Evolutionary conservation across 1,140 invertebrate genomes (phyloP), one percentile per base, ranked within the genome.

Genomic region (Drosophila quadrilineata): DNA sequence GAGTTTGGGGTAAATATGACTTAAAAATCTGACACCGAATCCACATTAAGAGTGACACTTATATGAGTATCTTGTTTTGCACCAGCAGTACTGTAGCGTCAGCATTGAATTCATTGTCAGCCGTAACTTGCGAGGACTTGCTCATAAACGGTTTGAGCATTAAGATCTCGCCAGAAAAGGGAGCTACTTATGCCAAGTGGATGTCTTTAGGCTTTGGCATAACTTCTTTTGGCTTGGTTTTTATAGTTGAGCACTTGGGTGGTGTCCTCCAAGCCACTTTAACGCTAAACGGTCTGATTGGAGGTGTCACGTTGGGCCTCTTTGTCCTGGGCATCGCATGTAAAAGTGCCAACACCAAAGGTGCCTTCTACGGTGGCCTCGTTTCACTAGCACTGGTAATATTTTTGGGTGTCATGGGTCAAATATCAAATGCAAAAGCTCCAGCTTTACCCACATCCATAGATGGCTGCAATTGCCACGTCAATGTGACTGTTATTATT

Each of bases 241-340:
- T 97, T 77, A 90, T 96, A 0, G 95, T 96, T 0, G 94, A 95
- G 76, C 92, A 93, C 70, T 89, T 97, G 16, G 96, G 96, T 0
- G 94, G 95, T 9, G 93, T 97, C 6, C 91, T 97, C 24, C 94
- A 98, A 90, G 94, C 96, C 0, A 95, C 96, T 0, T 88, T 97
- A 0, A 96, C 95, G 3, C 94, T 97, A 43, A 97, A 97, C 84
- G 96, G 96, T 0, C 94, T 97, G 76, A 94, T 97, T 2, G 95
- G 96, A 2, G 96, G 96, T 10, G 94, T 97, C 0, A 93, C 96
- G 1, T 88, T 97, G 2, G 96, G 96, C 1, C 89, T 97, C 2
- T 98, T 98, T 86, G 94, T 95, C 0, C 88, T 98, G 16, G 97
- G 96, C 41, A 97, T 98, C 93, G 96, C 96, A 76, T 94, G 96